Conservation (phyloP, 2,888 invertebrate species). For the Plebejus argus region DNA sequence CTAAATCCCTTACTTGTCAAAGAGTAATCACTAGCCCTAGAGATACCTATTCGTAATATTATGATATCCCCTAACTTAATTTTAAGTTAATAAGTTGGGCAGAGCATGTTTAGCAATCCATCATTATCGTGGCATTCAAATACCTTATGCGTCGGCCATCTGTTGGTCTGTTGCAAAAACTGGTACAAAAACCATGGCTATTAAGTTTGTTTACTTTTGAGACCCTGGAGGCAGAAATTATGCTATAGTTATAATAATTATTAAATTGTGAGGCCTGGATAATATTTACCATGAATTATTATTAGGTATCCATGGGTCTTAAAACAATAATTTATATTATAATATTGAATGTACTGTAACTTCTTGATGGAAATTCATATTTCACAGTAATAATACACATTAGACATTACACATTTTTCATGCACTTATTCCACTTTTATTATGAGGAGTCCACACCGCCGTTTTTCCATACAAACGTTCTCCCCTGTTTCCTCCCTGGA, state of each 20-base stretch:
- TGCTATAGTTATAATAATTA: not conserved
- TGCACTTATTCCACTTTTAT: too few species aligned
- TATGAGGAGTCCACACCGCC: too few species aligned
- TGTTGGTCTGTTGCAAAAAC: constrained; percentile 6
- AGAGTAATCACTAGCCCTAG: not conserved
- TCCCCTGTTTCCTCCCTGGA: too few species aligned
- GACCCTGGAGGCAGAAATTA: not conserved
- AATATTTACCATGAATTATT: not conserved
- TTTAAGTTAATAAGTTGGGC: not conserved
- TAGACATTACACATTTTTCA: too few species aligned
- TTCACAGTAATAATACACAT: too few species aligned
- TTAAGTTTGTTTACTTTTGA: not conserved
- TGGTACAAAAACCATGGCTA: not conserved
- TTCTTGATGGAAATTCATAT: too few species aligned
- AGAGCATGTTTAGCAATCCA: not conserved
- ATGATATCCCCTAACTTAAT: not conserved
- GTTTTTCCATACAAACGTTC: too few species aligned
- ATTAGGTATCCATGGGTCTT: not conserved
- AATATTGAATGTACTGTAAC: too few species aligned
- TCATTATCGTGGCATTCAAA: not conserved
- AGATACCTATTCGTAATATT: not conserved
- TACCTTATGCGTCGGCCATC: not conserved
- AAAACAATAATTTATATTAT: too few species aligned
- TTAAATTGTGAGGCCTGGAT: not conserved
- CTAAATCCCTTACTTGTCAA: not conserved